Percentiles rank a stretch among this genome's conserved stretches.
Conservation (phyloP, 37 sponge, comb jelly and placozoan species). For the Tethya wilhelma region DNA sequence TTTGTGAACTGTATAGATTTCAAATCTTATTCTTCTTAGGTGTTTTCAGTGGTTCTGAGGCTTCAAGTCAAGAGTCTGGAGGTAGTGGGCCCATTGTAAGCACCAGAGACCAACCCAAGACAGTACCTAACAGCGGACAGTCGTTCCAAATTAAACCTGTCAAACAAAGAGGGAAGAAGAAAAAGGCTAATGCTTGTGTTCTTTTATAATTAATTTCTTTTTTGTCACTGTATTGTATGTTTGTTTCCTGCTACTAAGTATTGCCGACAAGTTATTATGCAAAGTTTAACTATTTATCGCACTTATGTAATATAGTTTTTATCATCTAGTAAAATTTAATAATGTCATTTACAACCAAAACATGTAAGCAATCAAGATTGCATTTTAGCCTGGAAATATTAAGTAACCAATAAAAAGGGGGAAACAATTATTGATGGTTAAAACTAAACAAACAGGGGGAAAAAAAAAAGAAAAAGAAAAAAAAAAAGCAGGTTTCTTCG, state of each 20-base stretch:
- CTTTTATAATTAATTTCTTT: neutral
- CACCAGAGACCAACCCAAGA: neutral
- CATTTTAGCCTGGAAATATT: too few species aligned
- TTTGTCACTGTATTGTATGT: too few species aligned
- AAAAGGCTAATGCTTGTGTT: conserved; percentile 10
- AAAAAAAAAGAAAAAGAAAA: conserved; percentile 23
- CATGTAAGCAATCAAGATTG: too few species aligned
- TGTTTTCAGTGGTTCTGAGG: conserved; percentile 2
- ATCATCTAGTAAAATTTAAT: too few species aligned
- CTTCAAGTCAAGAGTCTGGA: neutral
- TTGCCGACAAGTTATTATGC: neutral
- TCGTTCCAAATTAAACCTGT: conserved; percentile 68
- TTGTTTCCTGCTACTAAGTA: too few species aligned
- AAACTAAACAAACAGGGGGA: neutral
- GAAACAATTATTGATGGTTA: neutral
- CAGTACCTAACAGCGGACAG: conserved; percentile 16
- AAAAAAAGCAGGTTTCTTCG: conserved; percentile 81
- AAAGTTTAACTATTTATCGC: neutral
- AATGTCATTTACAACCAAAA: too few species aligned
- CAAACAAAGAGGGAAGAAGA: conserved; percentile 38
- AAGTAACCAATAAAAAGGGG: too few species aligned
- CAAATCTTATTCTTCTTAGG: too few species aligned
- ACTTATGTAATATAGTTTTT: neutral
- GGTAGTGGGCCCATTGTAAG: neutral
- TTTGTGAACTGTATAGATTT: too few species aligned